phyloP scores from a whole-genome alignment of 2,113 vertebrate species.

The Chaenogobius annularis region DNA sequence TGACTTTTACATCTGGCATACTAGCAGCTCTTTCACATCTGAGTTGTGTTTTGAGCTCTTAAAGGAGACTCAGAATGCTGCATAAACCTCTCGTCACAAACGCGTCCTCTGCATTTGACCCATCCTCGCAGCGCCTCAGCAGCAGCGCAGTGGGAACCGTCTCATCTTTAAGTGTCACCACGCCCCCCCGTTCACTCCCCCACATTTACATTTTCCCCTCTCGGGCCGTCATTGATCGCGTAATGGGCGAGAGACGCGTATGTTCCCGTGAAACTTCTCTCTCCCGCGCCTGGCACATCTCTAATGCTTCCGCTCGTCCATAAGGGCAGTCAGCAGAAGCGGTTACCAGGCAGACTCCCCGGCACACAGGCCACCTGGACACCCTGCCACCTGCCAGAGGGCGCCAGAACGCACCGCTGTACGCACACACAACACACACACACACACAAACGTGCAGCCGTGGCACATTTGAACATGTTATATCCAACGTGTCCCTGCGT shows the following conservation, averaged over 20 bases:
- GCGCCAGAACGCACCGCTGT: conserved; percentile 27
- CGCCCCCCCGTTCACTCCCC: neutral
- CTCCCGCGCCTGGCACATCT: neutral
- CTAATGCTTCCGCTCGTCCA: neutral
- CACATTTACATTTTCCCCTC: neutral
- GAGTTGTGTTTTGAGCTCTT: no score
- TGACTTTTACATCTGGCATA: no score
- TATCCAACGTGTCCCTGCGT: no score
- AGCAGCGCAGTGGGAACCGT: no score
- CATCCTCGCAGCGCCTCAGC: neutral
- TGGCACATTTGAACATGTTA: no score
- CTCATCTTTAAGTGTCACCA: no score
- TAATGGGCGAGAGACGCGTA: neutral
- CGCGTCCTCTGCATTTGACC: neutral
- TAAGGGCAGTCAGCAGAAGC: conserved; percentile 61
- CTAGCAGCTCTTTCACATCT: no score
- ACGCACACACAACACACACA: neutral
- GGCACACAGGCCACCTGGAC: conserved; percentile 2
- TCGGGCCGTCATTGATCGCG: neutral
- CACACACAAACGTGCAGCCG: no score
- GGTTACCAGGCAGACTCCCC: conserved; percentile 70
- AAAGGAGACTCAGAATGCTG: no score
- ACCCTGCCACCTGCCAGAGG: conserved; percentile 49
- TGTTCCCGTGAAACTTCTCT: neutral
- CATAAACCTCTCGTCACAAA: no score